Base-by-base conservation (phyloP, 2,113 vertebrate genomes). In the Trogon surrucura region DNA sequence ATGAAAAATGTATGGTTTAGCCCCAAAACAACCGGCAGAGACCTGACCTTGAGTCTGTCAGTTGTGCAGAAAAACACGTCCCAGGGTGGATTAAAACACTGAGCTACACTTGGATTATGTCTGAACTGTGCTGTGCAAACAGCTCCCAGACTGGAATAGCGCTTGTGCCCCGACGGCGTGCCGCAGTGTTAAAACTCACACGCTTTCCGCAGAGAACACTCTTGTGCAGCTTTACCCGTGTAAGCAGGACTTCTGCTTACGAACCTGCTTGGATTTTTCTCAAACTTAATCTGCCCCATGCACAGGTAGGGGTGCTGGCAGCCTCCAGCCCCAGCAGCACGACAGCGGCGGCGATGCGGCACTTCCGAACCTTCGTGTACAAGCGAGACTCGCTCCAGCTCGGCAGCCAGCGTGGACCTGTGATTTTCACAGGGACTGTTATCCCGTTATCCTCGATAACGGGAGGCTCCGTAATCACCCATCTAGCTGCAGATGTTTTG, bases 291-390 rank as follows among this genome's bases (percentile, higher is more conserved):
- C 36, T 16, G 1, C 29, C 60, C 1, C 1, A 4, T 18, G 56
- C 16, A 2, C 1, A 10, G 72, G 58, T 3, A 30, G 4, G 5
- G 30, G 15, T 32, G 8, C 7, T 12, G 3, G 61, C 44, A 58
- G 83, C 36, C 77, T 66, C 78, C 77, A n/a, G n/a, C 66, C 57
- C 64, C 4, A 0, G 61, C 80, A 85, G 91, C 41, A 21, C 91
- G 1, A 4, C 38, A n/a, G 65, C 83, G 5, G 12, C 1, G 0
- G 64, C 18, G 3, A 8, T 2, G 5, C 0, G 0, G 34, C 5
- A 2, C 11, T 58, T n/a, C 18, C 2, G 0, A 67, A 9, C 5
- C 53, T 56, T 13, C 0, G 0, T 3, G 36, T 9, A 1, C 5
- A 1, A 66, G 77, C 2, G 0, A 60, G 36, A 10, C 18, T 21